Conservation (phyloP, 1,140 invertebrate species). For the Monomorium pharaonis region DNA sequence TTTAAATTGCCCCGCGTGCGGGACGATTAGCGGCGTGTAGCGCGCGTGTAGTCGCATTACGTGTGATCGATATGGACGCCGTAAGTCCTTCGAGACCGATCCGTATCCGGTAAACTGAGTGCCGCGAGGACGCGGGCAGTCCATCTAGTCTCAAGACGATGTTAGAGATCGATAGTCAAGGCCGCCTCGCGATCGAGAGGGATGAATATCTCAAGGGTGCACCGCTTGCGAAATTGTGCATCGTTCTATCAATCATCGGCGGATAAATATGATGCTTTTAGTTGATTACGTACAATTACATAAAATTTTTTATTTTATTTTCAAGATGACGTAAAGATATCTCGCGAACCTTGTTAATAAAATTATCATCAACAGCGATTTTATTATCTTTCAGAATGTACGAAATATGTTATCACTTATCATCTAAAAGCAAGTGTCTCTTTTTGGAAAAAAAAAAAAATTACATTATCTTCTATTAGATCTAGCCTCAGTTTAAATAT, state of each 20-base stretch:
- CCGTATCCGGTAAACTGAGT: slow-evolving; percentile 47
- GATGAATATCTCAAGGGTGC: slow-evolving; percentile 2
- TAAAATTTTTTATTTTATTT: background rate
- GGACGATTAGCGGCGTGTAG: background rate
- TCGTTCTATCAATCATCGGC: slow-evolving; percentile 29
- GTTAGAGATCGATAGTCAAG: slow-evolving; percentile 34
- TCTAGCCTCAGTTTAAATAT: background rate
- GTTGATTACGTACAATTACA: background rate
- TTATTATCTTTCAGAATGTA: background rate
- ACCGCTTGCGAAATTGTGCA: background rate
- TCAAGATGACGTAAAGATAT: background rate
- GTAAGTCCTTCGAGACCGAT: slow-evolving; percentile 16
- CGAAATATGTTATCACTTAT: background rate
- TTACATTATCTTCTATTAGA: background rate
- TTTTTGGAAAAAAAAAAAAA: background rate
- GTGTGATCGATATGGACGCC: slow-evolving; percentile 31
- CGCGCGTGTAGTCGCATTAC: slow-evolving; percentile 11
- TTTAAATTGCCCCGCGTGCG: background rate
- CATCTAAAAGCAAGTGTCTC: background rate
- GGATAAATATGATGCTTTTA: slow-evolving; percentile 27
- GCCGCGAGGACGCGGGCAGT: background rate
- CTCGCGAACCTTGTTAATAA: background rate
- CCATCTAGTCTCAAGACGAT: slow-evolving; percentile 16
- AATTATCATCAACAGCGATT: background rate
- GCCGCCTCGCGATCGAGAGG: background rate